A percentile compares a stretch with the other conserved stretches of the same genome.
These are phyloP conservation scores for Chymomyza costata DNA, from an alignment of 1,140 invertebrate genomes.

Conservation along the genomic window DNA sequence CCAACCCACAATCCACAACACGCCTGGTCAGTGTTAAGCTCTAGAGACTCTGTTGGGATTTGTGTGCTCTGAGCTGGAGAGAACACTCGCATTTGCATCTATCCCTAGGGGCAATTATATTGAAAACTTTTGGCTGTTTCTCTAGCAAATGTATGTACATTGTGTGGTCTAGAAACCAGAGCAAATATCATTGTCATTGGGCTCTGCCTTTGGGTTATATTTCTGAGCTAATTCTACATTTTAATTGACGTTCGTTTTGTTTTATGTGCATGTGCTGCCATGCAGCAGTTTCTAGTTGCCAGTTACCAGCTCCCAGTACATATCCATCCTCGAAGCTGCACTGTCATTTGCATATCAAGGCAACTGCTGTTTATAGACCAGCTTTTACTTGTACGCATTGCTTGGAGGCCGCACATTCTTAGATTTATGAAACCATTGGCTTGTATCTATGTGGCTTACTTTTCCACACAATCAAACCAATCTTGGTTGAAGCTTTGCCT, in stretches of 20 bases:
- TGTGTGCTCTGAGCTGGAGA: neutral
- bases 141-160: neutral
- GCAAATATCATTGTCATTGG: neutral
- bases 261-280: constrained; percentile 26
- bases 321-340: constrained; percentile 35
- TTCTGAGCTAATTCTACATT: constrained; percentile 47
- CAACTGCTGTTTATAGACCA: no score
- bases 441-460: constrained; percentile 69
- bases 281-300: neutral
- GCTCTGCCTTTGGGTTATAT: constrained; percentile 6
- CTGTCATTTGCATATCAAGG: constrained; percentile 66
- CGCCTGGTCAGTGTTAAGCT: no score
- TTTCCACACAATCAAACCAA: constrained; percentile 69
- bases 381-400: constrained; percentile 20
- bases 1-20: constrained; percentile 14
- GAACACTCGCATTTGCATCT: constrained; percentile 15
- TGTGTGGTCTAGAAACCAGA: neutral
- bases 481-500: no score
- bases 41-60: no score
- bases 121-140: constrained; percentile 43
- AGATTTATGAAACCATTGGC: constrained; percentile 45
- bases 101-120: constrained; percentile 58
- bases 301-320: no score
- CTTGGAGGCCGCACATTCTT: neutral
- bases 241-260: constrained; percentile 47